Evolutionary conservation across 2,888 invertebrate genomes (phyloP).

Genomic region (Griposia aprilina): DNA sequence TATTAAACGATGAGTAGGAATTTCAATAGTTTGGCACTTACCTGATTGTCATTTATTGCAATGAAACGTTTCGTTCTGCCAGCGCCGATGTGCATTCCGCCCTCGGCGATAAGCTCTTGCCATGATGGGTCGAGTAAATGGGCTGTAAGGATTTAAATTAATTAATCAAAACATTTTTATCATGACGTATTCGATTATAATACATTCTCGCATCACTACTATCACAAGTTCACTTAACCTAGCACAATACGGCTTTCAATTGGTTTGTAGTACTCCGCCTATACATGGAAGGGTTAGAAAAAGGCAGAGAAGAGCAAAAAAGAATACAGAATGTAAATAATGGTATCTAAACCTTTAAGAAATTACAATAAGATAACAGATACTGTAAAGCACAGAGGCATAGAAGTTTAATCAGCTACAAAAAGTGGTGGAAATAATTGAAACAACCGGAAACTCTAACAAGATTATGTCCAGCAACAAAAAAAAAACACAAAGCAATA

Average conservation of each 20-base stretch:
- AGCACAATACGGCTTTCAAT: background rate
- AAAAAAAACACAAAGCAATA: constrained; percentile 13
- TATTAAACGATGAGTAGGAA: background rate
- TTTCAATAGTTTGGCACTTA: constrained; percentile 47
- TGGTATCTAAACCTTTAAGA: background rate
- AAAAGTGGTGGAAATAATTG: background rate
- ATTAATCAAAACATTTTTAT: background rate
- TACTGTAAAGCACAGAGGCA: background rate
- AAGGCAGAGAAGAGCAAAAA: background rate
- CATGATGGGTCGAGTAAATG: constrained; percentile 76
- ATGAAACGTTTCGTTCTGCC: constrained; percentile 83
- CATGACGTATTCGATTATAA: background rate
- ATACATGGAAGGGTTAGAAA: background rate
- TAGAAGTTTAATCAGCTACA: background rate
- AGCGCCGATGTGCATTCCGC: constrained; percentile 80
- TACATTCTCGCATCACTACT: background rate
- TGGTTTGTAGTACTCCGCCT: too few relatives aligned
- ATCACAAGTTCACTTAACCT: background rate
- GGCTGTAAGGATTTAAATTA: constrained; percentile 65
- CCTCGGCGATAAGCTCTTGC: constrained; percentile 77
- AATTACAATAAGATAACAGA: background rate
- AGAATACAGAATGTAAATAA: background rate
- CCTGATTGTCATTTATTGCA: constrained; percentile 79
- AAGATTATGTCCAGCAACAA: background rate
- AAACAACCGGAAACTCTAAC: background rate